Percentiles rank a stretch among this genome's conserved stretches.
phyloP scores from a whole-genome alignment of 2,888 invertebrate genomes.

The Balanococcus diminutus region DNA sequence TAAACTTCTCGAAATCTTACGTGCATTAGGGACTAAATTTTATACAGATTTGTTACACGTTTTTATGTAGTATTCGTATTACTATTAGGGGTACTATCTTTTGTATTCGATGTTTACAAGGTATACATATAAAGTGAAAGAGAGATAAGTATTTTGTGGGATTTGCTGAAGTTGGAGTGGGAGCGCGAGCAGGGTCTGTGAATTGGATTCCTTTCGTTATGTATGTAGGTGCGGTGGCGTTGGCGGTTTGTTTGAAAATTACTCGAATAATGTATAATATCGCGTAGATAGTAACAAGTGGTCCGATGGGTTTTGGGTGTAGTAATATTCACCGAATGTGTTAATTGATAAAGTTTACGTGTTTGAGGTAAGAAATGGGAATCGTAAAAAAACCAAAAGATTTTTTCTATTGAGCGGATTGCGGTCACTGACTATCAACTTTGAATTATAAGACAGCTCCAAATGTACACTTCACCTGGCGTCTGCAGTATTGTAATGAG shows the following conservation, averaged over 20 bases:
- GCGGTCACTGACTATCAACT: neutral
- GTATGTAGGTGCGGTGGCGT: neutral
- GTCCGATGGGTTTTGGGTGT: neutral
- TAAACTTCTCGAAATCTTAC: constrained; percentile 5
- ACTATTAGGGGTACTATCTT: no score
- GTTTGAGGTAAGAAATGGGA: neutral
- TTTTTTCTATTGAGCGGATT: neutral
- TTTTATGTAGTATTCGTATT: no score
- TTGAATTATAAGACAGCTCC: neutral
- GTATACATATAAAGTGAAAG: neutral
- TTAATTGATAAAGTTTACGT: neutral
- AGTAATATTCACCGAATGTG: neutral
- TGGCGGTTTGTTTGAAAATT: neutral
- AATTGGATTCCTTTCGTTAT: neutral
- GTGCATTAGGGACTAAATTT: neutral
- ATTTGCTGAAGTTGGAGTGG: no score
- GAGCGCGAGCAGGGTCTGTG: no score
- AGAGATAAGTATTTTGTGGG: neutral
- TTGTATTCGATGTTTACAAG: constrained; percentile 1
- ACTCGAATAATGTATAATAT: neutral
- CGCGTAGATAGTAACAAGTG: neutral
- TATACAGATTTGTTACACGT: constrained; percentile 11
- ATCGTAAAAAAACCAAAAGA: neutral
- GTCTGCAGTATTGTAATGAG: neutral
- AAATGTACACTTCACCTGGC: neutral